Base-by-base conservation (phyloP, 2,113 vertebrate species). In the Tychaedon coryphoeus region DNA sequence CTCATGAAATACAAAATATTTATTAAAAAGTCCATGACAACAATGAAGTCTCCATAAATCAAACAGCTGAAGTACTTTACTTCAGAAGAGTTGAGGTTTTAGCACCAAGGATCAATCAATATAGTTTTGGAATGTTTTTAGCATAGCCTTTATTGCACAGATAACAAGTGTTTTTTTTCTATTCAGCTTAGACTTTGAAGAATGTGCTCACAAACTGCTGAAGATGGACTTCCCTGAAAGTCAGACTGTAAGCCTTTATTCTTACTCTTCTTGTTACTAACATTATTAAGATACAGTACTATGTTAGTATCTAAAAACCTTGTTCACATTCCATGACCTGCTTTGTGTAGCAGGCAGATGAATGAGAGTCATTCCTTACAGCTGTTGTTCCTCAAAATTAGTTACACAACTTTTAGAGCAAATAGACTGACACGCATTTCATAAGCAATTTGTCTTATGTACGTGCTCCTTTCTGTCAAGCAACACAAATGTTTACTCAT, bases 161-260 rank as follows among this genome's bases (percentile, higher is more conserved):
- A 60, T 91, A 77, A 61, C 82, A 76, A 64, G 6, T 54, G 20
- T 43, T 67, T 79, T 67, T 79, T 70, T 93, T 93, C 92, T 96
- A 3, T 97, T 78, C 97, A 99, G 99, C 97, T 99, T 99, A 98
- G 99, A 99, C 97, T 99, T 99, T 97, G 99, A 99, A 97, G 99
- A 99, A 97, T 99, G 99, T 50, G 99, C 99, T 82, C 99, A 99
- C 96, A 99, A 99, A 92, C 95, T 99, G 94, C 98, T 99, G 93
- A 99, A 99, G 98, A 99, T 99, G 99, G 99, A 99, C 70, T 99
- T 99, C 89, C 99, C 99, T 4, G 99, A 99, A 11, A 99, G 98
- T 96, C 99, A 99, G 96, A 99, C 99, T 78, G 99, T 99, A 98
- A 96, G 98, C 94, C 50, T 53, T 79, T 8, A 26, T 87, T 51